Evolutionary conservation across 37 sponge, comb jelly and placozoan species (phyloP), one percentile per base, ranked within the genome.

Genomic region (Corticium candelabrum): DNA sequence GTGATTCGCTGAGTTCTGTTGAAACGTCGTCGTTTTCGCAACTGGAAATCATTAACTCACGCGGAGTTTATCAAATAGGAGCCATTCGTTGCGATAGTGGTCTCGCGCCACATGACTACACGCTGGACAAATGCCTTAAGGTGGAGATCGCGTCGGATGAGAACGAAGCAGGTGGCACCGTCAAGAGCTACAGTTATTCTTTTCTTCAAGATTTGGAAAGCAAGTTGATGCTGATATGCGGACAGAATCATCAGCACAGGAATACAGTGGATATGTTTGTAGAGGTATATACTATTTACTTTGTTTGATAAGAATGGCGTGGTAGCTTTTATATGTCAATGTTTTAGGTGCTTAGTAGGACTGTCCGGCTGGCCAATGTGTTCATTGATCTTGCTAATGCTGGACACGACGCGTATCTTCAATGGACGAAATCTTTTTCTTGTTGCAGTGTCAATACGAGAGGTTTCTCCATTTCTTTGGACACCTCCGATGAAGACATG

Each of bases 1-100:
- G 68, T 37, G 43, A 84, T 41, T 79, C 74, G 32, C 84, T 75
- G 37, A 79, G 79, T n/a, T 84, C 84, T 40, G 84, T 84, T n/a
- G 79, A 81, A 32, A 41, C 50, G 31, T 69, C 84, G 27, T 84
- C 84, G 15, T 68, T 68, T 41, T 67, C 69, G 34, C 84, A 84
- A 80, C n/a, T 80, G 2, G 71, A 81, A 5, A 41, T 67, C 34
- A 84, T 84, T 2, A 83, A 81, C 4, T 21, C 32, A 56, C 81
- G 81, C 57, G 80, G 85, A 39, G 31, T 27, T 3, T 84, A 82
- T 37, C 71, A 50, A 0, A 43, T 84, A 1, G 73, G 36, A 15
- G 56, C n/a, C n/a, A n/a, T n/a, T n/a, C n/a, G n/a, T n/a, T 50
- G 62, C 21, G 62, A 50, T 50, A 50, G 62, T 50, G n/a, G n/a